Conservation (phyloP, 1,140 invertebrate genomes). For the Plectrocnemia conspersa region DNA sequence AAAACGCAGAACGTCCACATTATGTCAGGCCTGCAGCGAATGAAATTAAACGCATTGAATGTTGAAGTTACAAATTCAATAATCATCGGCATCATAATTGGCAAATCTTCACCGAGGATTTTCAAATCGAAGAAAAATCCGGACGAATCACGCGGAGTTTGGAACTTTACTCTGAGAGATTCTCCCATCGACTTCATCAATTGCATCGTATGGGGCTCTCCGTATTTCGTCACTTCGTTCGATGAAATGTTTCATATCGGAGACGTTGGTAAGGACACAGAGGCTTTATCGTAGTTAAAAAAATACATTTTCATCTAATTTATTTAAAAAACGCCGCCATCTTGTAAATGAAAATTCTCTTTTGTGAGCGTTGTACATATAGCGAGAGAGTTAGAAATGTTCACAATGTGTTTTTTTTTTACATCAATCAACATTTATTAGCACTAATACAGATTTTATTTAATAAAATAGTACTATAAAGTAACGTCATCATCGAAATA, state of each 20-base stretch:
- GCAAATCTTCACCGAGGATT: conserved; percentile 43
- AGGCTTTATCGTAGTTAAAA: conserved; percentile 12
- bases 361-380: too few species aligned
- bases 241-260: conserved; percentile 58
- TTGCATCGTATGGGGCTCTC: conserved; percentile 61
- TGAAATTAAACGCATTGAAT: conserved; percentile 45
- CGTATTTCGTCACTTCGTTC: conserved; percentile 54
- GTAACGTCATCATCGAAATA: too few species aligned
- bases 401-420: conserved; percentile 25
- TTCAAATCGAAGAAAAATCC: conserved; percentile 45
- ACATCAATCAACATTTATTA: too few species aligned
- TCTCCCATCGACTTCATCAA: conserved; percentile 63
- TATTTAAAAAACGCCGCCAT: too few species aligned
- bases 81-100: conserved; percentile 47
- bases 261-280: conserved; percentile 56
- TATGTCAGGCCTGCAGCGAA: conserved; percentile 48
- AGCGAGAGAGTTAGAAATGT: too few species aligned
- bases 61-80: conserved; percentile 45
- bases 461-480: too few species aligned
- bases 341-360: too few species aligned
- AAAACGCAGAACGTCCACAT: too few species aligned
- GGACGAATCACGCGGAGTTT: conserved; percentile 54
- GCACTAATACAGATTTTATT: too few species aligned
- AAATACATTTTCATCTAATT: conserved; percentile 19
- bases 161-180: conserved; percentile 66